Evolutionary conservation across 2,888 invertebrate species (phyloP).

Genomic region (Electrophaes corylata): DNA sequence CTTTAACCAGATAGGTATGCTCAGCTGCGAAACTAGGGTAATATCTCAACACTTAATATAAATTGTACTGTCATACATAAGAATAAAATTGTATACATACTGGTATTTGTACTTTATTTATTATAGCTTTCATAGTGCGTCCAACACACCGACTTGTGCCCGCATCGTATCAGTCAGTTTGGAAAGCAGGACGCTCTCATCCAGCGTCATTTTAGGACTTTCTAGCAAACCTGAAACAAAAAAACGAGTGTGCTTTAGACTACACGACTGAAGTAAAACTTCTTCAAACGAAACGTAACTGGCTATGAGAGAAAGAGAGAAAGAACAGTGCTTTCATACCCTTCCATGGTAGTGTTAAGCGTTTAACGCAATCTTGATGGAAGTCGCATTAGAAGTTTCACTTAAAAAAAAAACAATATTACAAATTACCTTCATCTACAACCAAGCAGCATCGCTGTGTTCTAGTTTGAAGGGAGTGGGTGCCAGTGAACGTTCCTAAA

Average conservation of each 20-base stretch:
- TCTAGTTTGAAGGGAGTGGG: too few species aligned
- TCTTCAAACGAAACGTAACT: too few species aligned
- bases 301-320: too few species aligned
- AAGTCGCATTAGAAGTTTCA: too few species aligned
- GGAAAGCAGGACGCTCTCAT: conserved; percentile 88
- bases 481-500: too few species aligned
- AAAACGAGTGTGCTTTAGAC: conserved; percentile 14
- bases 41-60: conserved; percentile 12
- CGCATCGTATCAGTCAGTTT: conserved; percentile 89
- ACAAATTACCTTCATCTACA: too few species aligned
- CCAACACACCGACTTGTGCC: conserved; percentile 86
- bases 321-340: too few species aligned
- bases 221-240: conserved; percentile 85
- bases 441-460: too few species aligned
- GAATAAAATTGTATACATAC: conserved; percentile 17
- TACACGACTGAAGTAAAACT: too few species aligned
- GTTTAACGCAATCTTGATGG: too few species aligned
- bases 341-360: too few species aligned
- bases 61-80: conserved; percentile 21
- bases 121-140: conserved; percentile 41
- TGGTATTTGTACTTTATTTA: conserved; percentile 15
- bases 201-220: conserved; percentile 87
- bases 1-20: neutral
- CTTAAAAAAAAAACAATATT: too few species aligned
- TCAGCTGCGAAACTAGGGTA: conserved; percentile 13